phyloP scores from a whole-genome alignment of 2,797 vertebrate species.

The Sebastes hubbsi region DNA sequence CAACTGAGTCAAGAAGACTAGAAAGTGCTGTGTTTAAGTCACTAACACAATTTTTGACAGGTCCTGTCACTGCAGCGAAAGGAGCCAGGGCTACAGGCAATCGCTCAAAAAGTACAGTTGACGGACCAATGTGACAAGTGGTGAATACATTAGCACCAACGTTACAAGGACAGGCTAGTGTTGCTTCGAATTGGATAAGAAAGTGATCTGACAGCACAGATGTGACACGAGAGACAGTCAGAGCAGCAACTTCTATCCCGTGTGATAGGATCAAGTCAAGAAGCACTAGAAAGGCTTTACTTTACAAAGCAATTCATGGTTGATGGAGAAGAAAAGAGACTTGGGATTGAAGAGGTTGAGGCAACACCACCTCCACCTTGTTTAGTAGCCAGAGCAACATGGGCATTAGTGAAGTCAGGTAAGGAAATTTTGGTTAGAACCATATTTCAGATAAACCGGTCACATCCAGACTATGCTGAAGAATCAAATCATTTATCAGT shows the following conservation, averaged over 20 bases:
- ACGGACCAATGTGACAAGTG: neutral
- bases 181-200: neutral
- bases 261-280: neutral
- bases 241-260: neutral
- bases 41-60: neutral
- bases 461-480: too few relatives aligned
- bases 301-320: neutral
- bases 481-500: neutral
- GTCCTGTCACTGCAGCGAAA: neutral
- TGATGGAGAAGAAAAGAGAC: neutral
- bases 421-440: fast-evolving
- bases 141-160: neutral
- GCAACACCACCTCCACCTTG: neutral
- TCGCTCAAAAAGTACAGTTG: neutral
- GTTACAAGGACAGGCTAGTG: neutral
- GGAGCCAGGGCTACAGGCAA: neutral
- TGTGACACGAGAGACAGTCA: neutral
- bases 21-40: neutral
- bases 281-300: neutral
- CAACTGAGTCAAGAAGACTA: neutral
- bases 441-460: too few relatives aligned
- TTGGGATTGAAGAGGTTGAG: neutral
- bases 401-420: too few relatives aligned
- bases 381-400: neutral
- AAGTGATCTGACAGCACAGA: neutral